Evolutionary conservation across 2,797 vertebrate species (phyloP), one percentile per base, ranked within the genome.

Genomic region (Oreonectes daqikongensis): DNA sequence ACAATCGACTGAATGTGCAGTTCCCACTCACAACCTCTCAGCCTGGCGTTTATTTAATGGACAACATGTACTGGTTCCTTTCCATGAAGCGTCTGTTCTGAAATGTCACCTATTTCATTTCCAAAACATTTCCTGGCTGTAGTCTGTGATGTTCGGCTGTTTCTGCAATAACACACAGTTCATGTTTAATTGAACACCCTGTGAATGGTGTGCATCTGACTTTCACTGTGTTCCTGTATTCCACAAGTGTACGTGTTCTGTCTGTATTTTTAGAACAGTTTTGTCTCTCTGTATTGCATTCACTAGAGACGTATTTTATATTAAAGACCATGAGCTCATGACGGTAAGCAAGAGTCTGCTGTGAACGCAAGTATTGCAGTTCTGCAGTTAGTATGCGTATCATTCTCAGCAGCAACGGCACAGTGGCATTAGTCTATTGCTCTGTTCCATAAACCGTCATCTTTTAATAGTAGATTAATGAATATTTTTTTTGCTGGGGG

Each of bases 201-300:
- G 40, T 40, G 53, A 77, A 48, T n/a, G n/a, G n/a, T n/a, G 55
- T 63, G 30, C 44, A 40, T 35, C 42, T 63, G 28, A 66, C 48
- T 75, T 68, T 42, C 40, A 14, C 30, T 30, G 53, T 61, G 55
- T 69, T 69, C 32, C 66, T 61, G 20, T 20, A 44, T 55, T 17
- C 22, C 66, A 52, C 66, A 77, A n/a, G n/a, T n/a, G 11, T 70
- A 44, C 46, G 20, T 63, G 44, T 63, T 69, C 64, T 38, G 26
- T 12, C 30, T 61, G 57, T 77, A 77, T 70, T 77, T 77, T 70
- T 70, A 77, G 75, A 70, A 77, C 11, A 18, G 75, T 44, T 69
- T 26, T 59, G 15, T 5, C 20, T 30, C 26, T 63, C 20, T 57
- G 26, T 60, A 42, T 46, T 3, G 1, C 38, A 46, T 14, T 50